Evolutionary conservation across 2,888 invertebrate genomes (phyloP).

Genomic region (Zaprionus bogoriensis): DNA sequence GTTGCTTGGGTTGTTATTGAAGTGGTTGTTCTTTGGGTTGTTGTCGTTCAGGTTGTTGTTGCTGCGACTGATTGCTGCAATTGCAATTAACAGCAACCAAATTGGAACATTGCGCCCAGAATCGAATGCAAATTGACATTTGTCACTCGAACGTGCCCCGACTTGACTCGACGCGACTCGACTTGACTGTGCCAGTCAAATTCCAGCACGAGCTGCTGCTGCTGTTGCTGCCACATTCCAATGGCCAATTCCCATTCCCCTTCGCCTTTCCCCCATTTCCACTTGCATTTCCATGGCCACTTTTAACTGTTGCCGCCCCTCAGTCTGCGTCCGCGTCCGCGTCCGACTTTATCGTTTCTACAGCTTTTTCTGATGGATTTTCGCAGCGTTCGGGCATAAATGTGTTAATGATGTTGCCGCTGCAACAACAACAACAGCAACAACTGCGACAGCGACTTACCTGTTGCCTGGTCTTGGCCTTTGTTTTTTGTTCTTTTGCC

Average conservation of each 20-base stretch:
- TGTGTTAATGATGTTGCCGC: constrained; percentile 62
- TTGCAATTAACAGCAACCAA: constrained; percentile 59
- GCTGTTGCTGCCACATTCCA: constrained; percentile 35
- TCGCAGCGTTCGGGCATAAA: constrained; percentile 68
- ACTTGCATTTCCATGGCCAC: constrained; percentile 46
- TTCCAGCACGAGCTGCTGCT: constrained; percentile 48
- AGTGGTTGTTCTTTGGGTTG: constrained; percentile 19
- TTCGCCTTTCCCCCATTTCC: constrained; percentile 26
- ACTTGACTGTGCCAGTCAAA: constrained; percentile 19
- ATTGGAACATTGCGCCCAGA: constrained; percentile 38
- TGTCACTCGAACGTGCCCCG: constrained; percentile 66
- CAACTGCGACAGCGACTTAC: constrained; percentile 37
- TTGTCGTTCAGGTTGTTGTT: constrained; percentile 13
- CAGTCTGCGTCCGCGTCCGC: no score
- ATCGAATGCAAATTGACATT: constrained; percentile 76
- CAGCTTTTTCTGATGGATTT: constrained; percentile 54
- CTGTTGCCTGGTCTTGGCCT: constrained; percentile 42
- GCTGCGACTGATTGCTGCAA: constrained; percentile 27
- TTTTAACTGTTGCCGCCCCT: constrained; percentile 52
- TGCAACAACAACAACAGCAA: constrained; percentile 17
- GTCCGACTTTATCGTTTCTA: no score
- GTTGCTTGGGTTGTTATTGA: constrained; percentile 8
- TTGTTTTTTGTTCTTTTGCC: constrained; percentile 67
- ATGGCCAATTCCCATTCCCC: constrained; percentile 47
- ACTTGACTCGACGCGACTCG: neutral